Conservation (phyloP, 1,140 invertebrate species). For the Sinonovacula constricta region DNA sequence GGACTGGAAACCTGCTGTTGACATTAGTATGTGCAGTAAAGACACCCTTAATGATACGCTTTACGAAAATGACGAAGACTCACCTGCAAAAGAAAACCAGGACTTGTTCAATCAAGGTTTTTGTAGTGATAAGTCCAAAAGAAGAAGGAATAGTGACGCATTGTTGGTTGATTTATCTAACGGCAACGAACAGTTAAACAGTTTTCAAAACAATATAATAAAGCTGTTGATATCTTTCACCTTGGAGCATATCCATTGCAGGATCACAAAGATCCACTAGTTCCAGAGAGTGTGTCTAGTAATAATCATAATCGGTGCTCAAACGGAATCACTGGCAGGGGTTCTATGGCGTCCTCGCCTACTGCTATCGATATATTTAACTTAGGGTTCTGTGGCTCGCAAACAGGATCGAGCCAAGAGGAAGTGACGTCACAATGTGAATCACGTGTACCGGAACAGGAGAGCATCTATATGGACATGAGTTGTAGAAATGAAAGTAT, state of each 20-base stretch:
- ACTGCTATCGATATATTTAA: no score
- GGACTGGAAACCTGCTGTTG: conserved; percentile 22
- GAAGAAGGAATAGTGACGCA: conserved; percentile 2
- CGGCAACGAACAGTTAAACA: no score
- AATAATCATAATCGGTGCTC: no score
- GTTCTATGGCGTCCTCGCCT: no score
- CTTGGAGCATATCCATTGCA: conserved; percentile 15
- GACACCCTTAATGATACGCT: conserved; percentile 29
- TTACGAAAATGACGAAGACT: conserved; percentile 24
- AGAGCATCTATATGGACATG: conserved; percentile 48
- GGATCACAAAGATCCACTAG: no score
- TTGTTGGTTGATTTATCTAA: conserved; percentile 26
- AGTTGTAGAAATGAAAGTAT: conserved; percentile 47
- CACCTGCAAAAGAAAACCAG: neutral
- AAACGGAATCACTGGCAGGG: no score
- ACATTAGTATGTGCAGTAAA: conserved; percentile 17
- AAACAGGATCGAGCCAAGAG: no score
- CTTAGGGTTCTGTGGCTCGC: no score
- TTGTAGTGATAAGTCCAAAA: neutral
- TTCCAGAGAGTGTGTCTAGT: no score
- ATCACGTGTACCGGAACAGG: neutral
- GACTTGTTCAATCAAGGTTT: neutral
- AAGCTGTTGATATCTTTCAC: conserved; percentile 37
- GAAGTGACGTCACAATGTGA: no score
- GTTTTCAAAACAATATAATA: neutral